Base-by-base conservation (phyloP, 2,797 vertebrate species). In the Phyllotis vaccarum region DNA sequence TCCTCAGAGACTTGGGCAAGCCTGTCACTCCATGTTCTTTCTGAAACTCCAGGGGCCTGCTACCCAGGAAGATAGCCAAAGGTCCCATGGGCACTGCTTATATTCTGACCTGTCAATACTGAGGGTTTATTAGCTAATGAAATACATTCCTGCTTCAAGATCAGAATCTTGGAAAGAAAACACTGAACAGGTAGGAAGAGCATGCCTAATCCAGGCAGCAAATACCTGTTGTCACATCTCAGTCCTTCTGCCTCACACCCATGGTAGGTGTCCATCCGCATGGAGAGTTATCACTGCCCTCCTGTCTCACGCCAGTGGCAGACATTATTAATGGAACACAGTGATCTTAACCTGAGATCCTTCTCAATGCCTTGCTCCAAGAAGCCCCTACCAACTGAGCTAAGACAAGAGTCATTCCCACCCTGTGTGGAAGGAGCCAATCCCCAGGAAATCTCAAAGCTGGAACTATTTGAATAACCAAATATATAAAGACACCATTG, bases 131-230 rank as follows among this genome's bases (percentile, higher is more conserved):
- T 52, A 52, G 40, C 79, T 64, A 37, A 66, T 88, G 78, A 94
- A 94, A 93, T 40, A 6, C 2, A 27, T n/a, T 0, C 1, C 58
- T 58, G 60, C 75, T 89, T 49, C 68, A 72, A 29, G 49, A 43
- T 90, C 19, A 37, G 34, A 74, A 81, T 87, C 54, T 56, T 86
- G 17, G 68, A 82, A 93, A 83, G 52, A 82, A 88, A 76, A 56
- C 80, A 21, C 94, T 86, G 43, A 64, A 43, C 64, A 80, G 21
- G 37, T 6, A 80, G 79, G 75, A 89, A 87, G 52, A 86, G 21
- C 6, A 12, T 22, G 10, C 46, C 11, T 93, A 49, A 75, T 34
- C 17, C n/a, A 29, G 4, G 56, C 10, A 58, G 13, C 52, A 88
- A 86, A 86, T 40, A 22, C 8, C 2, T 17, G 19, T 8, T 27